Evolutionary conservation across 2,888 invertebrate genomes (phyloP).

Genomic region (Andrena fulva): DNA sequence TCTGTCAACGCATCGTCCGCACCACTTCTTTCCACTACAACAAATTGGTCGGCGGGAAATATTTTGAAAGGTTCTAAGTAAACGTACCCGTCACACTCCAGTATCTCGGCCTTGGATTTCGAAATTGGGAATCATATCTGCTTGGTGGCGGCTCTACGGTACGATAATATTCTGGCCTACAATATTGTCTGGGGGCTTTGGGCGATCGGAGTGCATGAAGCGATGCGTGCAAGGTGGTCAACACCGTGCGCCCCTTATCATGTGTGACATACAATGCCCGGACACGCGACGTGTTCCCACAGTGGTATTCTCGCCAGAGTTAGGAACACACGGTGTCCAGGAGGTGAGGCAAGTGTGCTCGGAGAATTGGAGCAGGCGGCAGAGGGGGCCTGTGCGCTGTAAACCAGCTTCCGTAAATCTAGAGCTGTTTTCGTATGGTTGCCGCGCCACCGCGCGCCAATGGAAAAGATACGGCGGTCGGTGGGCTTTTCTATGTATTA

Average conservation of each 20-base stretch:
- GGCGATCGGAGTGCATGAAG: constrained; percentile 3
- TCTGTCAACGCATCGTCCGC: constrained; percentile 82
- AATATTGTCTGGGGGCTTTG: constrained; percentile 13
- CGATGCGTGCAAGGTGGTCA: constrained; percentile 33
- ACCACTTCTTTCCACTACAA: constrained; percentile 82
- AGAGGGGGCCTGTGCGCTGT: constrained; percentile 60
- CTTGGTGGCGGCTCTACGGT: constrained; percentile 4
- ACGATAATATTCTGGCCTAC: constrained; percentile 13
- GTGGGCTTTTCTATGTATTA: constrained; percentile 64
- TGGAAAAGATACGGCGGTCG: constrained; percentile 69
- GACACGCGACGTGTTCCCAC: constrained; percentile 43
- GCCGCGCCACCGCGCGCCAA: constrained; percentile 76
- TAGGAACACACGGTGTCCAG: constrained; percentile 62
- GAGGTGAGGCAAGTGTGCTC: constrained; percentile 59
- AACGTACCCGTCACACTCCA: constrained; percentile 84
- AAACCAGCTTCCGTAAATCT: constrained; percentile 48
- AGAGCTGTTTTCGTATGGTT: constrained; percentile 70
- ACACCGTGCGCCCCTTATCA: constrained; percentile 41
- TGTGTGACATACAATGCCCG: constrained; percentile 38
- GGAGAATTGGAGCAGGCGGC: constrained; percentile 60
- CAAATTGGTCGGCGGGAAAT: constrained; percentile 84
- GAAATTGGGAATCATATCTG: constrained; percentile 78
- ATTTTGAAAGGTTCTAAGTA: constrained; percentile 83
- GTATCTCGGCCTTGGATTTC: constrained; percentile 77
- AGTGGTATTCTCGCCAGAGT: constrained; percentile 37